Percentiles rank a stretch among this genome's conserved stretches.
Conservation (phyloP, 2,888 invertebrate genomes). For the Hedya salicella region DNA sequence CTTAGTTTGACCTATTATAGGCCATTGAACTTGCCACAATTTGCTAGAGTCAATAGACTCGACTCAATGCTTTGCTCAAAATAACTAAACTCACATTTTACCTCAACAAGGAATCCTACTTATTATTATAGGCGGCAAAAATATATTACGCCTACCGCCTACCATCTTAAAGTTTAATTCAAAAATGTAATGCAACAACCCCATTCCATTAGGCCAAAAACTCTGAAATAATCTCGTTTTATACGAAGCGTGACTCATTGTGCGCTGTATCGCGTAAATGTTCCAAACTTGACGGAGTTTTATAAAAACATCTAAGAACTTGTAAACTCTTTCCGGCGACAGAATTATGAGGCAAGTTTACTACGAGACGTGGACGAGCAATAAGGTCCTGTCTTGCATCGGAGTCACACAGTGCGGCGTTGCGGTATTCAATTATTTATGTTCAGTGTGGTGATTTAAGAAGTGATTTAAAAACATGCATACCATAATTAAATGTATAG, state of each 20-base stretch:
- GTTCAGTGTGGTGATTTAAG: no score
- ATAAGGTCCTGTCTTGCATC: slow-evolving; percentile 44
- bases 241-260: slow-evolving; percentile 46
- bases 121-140: no score
- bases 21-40: slow-evolving; percentile 21
- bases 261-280: slow-evolving; percentile 56
- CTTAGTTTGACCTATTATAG: slow-evolving; percentile 22
- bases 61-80: no score
- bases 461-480: no score
- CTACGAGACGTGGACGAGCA: slow-evolving; percentile 57
- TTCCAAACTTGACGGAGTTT: slow-evolving; percentile 65
- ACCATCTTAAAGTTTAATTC: slow-evolving; percentile 23
- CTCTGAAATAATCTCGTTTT: slow-evolving; percentile 47
- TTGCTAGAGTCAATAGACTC: not conserved
- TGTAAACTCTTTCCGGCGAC: slow-evolving; percentile 69
- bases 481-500: no score
- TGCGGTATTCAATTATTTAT: slow-evolving; percentile 8
- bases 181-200: slow-evolving; percentile 19
- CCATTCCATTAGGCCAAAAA: slow-evolving; percentile 38
- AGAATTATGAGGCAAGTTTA: slow-evolving; percentile 74
- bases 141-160: no score
- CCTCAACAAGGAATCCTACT: not conserved
- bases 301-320: slow-evolving; percentile 68
- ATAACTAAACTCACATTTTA: slow-evolving; percentile 2
- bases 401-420: slow-evolving; percentile 19